These are phyloP conservation scores for Colossoma macropomum DNA, from an alignment of 2,113 vertebrate species.

Conservation along the genomic window DNA sequence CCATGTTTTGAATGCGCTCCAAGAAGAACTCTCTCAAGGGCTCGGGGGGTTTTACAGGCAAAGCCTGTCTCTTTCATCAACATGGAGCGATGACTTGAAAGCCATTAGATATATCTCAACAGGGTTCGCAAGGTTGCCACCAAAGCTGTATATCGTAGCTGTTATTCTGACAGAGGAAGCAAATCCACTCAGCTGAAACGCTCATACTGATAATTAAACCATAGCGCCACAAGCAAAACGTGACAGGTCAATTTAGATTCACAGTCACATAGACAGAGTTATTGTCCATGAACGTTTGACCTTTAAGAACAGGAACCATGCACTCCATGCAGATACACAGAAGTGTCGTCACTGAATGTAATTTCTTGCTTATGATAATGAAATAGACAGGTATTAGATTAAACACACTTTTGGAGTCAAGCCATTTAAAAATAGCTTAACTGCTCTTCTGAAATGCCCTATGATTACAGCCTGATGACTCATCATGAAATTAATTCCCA, in stretches of 20 bases:
- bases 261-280: neutral
- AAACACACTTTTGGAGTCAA: neutral
- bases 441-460: neutral
- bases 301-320: neutral
- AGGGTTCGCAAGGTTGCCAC: slow-evolving; percentile 10
- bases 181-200: neutral
- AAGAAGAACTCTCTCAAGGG: slow-evolving; percentile 37
- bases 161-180: slow-evolving; percentile 1
- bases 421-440: neutral
- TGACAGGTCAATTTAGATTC: neutral
- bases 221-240: neutral
- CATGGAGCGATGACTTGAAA: slow-evolving; percentile 25
- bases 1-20: slow-evolving; percentile 42
- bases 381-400: neutral
- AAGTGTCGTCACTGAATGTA: neutral
- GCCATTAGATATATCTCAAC: slow-evolving; percentile 40
- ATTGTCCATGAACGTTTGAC: neutral
- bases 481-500: neutral
- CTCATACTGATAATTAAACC: neutral
- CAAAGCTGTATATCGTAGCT: slow-evolving; percentile 21
- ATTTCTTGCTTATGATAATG: neutral
- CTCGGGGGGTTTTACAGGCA: slow-evolving; percentile 16
- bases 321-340: neutral
- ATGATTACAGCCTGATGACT: neutral
- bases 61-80: slow-evolving; percentile 34